Evolutionary conservation across 2,113 vertebrate species (phyloP), one percentile per base, ranked within the genome.

Genomic region (Motacilla tschutschensis): DNA sequence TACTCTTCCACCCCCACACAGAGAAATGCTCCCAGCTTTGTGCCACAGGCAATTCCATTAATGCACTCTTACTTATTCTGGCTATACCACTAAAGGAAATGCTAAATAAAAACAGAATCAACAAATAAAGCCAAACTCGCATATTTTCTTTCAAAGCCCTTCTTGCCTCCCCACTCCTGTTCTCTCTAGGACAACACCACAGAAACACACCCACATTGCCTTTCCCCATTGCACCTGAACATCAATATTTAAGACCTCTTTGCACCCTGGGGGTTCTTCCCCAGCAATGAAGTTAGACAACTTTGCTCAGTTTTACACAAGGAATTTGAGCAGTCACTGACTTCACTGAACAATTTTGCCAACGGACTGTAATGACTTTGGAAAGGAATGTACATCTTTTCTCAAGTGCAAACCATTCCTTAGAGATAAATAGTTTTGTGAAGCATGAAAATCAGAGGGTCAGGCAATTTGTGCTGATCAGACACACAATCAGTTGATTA

Each of bases 401-500:
- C 38, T 73, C 13, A n/a, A 77, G 18, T 26, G 17, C 43, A 79
- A 69, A 55, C 12, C 20, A 31, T 69, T 76, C 41, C 22, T 76
- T 71, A 31, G 46, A 75, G 47, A 79, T 14, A 60, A 81, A 71
- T 1, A 60, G 13, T 12, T 64, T n/a, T 33, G 10, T 63, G 62
- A 89, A 78, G 35, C 64, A 20, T 35, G 54, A 77, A 71, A 80
- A 92, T 62, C 77, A 72, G 26, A 51, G 50, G 50, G 51, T 20
- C 58, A 80, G 50, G 43, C 38, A 67, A 85, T 85, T 92, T 58
- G 41, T 69, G 35, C 48, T 80, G 59, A 93, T 89, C 83, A 87
- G 73, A 60, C 58, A 71, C 60, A 53, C 44, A 26, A 73, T 74
- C 65, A 85, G 58, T 67, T 89, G 62, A 94, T 92, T 91, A 94